These are phyloP conservation scores for Platichthys stellatus DNA, from an alignment of 2,113 vertebrate genomes.

Conservation along the genomic window DNA sequence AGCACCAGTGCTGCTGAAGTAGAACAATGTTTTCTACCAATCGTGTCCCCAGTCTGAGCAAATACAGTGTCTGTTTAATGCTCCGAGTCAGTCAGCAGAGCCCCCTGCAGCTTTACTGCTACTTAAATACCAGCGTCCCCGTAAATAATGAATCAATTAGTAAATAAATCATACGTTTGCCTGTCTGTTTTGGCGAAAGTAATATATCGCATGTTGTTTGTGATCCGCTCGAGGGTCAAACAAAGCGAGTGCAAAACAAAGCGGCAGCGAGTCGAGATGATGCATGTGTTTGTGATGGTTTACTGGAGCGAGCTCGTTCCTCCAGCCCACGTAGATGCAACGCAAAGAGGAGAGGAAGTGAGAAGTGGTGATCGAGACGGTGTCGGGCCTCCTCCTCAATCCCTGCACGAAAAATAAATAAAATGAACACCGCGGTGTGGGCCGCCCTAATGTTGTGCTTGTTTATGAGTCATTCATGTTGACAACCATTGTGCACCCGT, in stretches of 20 bases:
- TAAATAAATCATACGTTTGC: slow-evolving; percentile 40
- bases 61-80: slow-evolving; percentile 8
- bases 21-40: slow-evolving; percentile 1
- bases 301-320: slow-evolving; percentile 33
- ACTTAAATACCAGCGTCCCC: neutral
- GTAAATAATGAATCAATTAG: slow-evolving; percentile 44
- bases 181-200: slow-evolving; percentile 15
- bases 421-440: slow-evolving; percentile 48
- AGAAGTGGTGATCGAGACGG: slow-evolving; percentile 49
- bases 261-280: slow-evolving; percentile 19
- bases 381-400: slow-evolving; percentile 42
- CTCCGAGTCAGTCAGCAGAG: neutral
- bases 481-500: slow-evolving; percentile 76
- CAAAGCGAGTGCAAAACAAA: slow-evolving; percentile 27
- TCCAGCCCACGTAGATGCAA: slow-evolving; percentile 22
- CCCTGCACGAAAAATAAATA: slow-evolving; percentile 16
- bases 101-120: neutral
- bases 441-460: slow-evolving; percentile 59
- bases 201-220: slow-evolving; percentile 27
- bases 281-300: neutral
- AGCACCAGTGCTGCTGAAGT: neutral
- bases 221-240: slow-evolving; percentile 53
- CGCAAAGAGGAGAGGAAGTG: slow-evolving; percentile 15
- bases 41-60: slow-evolving; percentile 25
- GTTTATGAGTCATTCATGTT: slow-evolving; percentile 71